These are phyloP conservation scores for Pararge aegeria DNA, from an alignment of 1,140 invertebrate species.

Conservation along the genomic window DNA sequence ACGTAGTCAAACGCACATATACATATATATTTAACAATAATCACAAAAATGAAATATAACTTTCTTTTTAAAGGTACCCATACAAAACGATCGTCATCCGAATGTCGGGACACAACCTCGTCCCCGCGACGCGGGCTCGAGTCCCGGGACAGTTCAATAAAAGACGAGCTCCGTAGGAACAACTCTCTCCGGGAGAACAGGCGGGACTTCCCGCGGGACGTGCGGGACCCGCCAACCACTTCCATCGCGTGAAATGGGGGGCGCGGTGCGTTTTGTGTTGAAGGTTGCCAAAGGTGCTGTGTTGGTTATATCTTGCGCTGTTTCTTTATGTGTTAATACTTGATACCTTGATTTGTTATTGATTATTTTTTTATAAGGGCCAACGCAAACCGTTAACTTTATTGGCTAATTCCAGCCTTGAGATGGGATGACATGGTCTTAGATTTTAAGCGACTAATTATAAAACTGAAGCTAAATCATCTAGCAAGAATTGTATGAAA, in stretches of 20 bases:
- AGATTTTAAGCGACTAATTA: no score
- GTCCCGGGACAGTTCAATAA: conserved; percentile 50
- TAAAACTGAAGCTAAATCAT: no score
- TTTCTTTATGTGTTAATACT: not conserved
- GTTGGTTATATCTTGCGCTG: not conserved
- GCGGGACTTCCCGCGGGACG: conserved; percentile 30
- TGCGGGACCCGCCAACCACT: conserved; percentile 35
- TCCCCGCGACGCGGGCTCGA: conserved; percentile 58
- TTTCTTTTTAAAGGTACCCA: conserved; percentile 65
- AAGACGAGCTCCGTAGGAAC: conserved; percentile 60
- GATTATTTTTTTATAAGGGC: not conserved
- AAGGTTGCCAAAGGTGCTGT: conserved; percentile 25
- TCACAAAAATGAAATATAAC: no score
- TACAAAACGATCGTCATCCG: conserved; percentile 73
- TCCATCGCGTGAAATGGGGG: conserved; percentile 46
- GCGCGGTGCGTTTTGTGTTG: not conserved
- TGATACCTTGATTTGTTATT: not conserved
- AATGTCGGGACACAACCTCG: conserved; percentile 59
- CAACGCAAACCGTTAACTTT: no score
- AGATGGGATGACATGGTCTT: no score
- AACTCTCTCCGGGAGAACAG: conserved; percentile 59
- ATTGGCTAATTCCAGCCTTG: no score
- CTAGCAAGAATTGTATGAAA: no score
- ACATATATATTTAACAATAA: no score
- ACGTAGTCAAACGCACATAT: no score